Conservation (phyloP, 2,113 vertebrate genomes). For the Oceanodroma tethys region DNA sequence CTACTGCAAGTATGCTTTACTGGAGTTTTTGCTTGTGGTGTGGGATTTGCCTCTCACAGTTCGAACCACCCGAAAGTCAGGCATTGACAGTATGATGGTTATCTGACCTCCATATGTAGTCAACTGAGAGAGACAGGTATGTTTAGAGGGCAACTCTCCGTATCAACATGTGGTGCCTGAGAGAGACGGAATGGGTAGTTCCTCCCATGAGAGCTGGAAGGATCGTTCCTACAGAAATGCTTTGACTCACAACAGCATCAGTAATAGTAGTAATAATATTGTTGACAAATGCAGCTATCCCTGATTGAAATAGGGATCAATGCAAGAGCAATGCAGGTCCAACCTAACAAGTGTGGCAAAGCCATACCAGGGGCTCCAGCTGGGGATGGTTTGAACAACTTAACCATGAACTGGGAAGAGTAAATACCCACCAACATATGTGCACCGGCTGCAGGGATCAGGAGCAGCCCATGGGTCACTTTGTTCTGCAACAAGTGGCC, state of each 20-base stretch:
- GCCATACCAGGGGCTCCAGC: background rate
- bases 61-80: background rate
- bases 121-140: background rate
- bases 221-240: background rate
- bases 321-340: background rate
- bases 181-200: background rate
- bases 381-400: background rate
- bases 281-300: background rate
- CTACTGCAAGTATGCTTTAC: background rate
- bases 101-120: background rate
- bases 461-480: background rate
- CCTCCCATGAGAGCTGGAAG: background rate
- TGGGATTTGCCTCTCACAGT: background rate
- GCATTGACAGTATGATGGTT: background rate
- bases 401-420: background rate
- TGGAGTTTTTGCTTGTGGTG: background rate
- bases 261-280: fast-evolving
- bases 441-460: background rate
- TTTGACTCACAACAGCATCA: background rate
- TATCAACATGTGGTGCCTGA: background rate
- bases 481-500: background rate
- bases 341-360: background rate
- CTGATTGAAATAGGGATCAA: background rate
- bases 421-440: fast-evolving
- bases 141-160: background rate